Conservation (phyloP, 2,113 vertebrate genomes). For the Ciconia boyciana region DNA sequence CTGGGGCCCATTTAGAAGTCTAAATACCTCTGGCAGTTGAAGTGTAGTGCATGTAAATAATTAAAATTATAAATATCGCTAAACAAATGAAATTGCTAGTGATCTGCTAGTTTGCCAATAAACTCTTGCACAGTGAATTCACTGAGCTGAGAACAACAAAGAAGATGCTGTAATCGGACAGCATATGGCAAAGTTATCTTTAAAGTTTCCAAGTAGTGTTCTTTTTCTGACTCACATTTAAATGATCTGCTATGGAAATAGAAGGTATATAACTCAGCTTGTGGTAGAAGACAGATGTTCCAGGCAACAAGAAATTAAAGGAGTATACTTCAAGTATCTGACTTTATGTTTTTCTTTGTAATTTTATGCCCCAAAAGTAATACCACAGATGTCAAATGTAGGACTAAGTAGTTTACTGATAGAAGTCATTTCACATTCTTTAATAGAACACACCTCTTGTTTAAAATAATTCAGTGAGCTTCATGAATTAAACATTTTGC, state of each 20-base stretch:
- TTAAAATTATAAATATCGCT: constrained; percentile 32
- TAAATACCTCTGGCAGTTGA: constrained; percentile 38
- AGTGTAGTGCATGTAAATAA: constrained; percentile 24
- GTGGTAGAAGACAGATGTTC: constrained; percentile 41
- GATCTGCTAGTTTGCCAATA: not conserved
- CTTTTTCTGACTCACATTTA: constrained; percentile 11
- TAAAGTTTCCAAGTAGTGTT: constrained; percentile 21
- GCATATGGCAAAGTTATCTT: constrained; percentile 24
- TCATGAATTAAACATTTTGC: constrained; percentile 18
- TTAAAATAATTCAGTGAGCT: not conserved
- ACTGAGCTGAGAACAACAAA: not conserved
- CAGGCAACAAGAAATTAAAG: constrained; percentile 25
- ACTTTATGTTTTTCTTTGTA: constrained; percentile 21
- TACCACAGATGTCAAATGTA: not conserved
- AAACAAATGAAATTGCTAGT: constrained; percentile 33
- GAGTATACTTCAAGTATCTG: constrained; percentile 3
- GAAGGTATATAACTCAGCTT: constrained; percentile 19
- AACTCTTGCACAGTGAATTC: not conserved
- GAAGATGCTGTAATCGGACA: not conserved
- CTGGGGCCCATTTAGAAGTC: constrained; percentile 1
- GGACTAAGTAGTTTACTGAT: constrained; percentile 18
- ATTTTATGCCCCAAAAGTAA: constrained; percentile 45
- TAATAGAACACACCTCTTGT: not conserved
- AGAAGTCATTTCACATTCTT: constrained; percentile 4
- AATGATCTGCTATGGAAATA: constrained; percentile 3